Base-by-base conservation (phyloP, 1,140 invertebrate species). In the Habropoda laboriosa region DNA sequence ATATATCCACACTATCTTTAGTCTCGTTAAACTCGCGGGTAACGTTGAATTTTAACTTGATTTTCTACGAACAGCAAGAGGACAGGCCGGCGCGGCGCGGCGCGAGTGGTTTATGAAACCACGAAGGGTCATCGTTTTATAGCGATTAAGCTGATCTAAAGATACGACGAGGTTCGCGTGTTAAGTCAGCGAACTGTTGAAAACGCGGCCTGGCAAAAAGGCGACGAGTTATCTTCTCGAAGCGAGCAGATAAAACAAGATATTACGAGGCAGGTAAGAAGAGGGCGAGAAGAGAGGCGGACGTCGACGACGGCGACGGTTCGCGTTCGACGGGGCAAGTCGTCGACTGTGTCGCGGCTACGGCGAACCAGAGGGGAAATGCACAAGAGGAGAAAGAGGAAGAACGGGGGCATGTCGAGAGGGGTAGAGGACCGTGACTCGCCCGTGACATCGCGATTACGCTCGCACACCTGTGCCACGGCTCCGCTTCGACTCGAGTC, bases 371-470 rank as follows among this genome's bases (percentile, higher is more conserved):
- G 49, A 57, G n/a, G 24, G 57, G 45, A 63, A 63, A 40, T 32
- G 42, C 49, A 27, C 61, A 32, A 61, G 74, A 30, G 24, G 58
- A 60, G 57, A 57, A 80, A 55, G n/a, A 64, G 47, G 72, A 57
- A 35, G 47, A 71, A 49, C 55, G 67, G 72, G 79, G 66, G 79
- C 58, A 75, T 68, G 72, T 83, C 61, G 75, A 81, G 77, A 80
- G 79, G 86, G 64, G 49, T 27, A 64, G 82, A 84, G 82, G 86
- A 68, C 82, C 85, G 88, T 89, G 88, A 89, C 87, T 90, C 77
- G 89, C 53, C 90, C 91, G 89, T 92, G 91, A 92, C 91, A 92
- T 91, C 88, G 91, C 91, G 91, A 92, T 92, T 92, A 90, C 90
- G 83, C 82, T 91, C 89, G 91, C 90, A 90, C 91, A 92, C 91